Percentiles rank a stretch among this genome's conserved stretches.
phyloP scores from a whole-genome alignment of 2,888 invertebrate genomes.

The Drosophila conformis region DNA sequence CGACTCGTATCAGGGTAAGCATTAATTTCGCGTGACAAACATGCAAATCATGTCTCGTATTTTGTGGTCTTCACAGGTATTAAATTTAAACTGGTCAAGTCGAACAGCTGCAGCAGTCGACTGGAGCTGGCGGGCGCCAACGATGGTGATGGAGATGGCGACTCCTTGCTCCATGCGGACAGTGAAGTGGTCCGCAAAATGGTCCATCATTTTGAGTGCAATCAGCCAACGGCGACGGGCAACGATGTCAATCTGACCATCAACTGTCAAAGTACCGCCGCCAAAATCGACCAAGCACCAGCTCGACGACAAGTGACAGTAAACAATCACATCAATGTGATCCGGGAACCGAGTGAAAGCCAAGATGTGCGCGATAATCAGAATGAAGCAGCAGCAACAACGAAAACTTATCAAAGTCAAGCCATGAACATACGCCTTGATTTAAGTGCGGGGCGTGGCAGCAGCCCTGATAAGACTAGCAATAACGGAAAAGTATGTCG shows the following conservation, averaged over 20 bases:
- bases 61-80: constrained; percentile 85
- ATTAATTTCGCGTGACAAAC: not conserved
- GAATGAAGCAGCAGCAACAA: constrained; percentile 11
- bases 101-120: constrained; percentile 94
- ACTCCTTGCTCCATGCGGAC: constrained; percentile 59
- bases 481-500: constrained; percentile 80
- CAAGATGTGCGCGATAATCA: constrained; percentile 31
- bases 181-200: constrained; percentile 84
- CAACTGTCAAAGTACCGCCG: constrained; percentile 84
- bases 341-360: constrained; percentile 32
- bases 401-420: constrained; percentile 70
- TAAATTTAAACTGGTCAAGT: constrained; percentile 93
- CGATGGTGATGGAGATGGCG: constrained; percentile 26
- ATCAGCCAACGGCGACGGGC: constrained; percentile 40
- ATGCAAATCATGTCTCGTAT: not conserved
- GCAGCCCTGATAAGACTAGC: constrained; percentile 76
- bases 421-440: constrained; percentile 82
- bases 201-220: constrained; percentile 84
- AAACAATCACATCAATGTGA: constrained; percentile 85
- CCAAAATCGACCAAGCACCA: constrained; percentile 57
- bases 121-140: constrained; percentile 90
- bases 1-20: constrained; percentile 72
- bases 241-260: constrained; percentile 81
- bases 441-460: constrained; percentile 41
- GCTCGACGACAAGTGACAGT: constrained; percentile 80